Evolutionary conservation across 2,113 vertebrate genomes (phyloP).

Genomic region (Naja naja): DNA sequence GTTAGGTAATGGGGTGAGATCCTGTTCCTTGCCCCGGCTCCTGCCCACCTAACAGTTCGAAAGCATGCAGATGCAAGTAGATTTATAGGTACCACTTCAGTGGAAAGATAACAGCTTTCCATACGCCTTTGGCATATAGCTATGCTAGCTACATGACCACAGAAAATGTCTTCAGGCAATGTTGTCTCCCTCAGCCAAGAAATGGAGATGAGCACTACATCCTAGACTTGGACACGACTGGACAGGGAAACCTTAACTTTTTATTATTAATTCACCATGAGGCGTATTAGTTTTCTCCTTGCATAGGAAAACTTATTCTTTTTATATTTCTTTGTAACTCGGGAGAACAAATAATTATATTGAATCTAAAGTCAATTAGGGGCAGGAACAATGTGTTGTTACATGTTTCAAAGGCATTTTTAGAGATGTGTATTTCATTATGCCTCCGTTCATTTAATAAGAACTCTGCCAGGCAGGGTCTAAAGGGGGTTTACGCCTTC

Average conservation of each 20-base stretch:
- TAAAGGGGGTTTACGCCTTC: neutral
- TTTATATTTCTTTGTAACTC: neutral
- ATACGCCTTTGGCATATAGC: neutral
- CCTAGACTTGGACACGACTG: neutral
- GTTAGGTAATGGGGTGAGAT: neutral
- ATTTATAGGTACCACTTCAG: neutral
- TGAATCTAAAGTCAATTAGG: neutral
- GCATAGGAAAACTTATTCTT: neutral
- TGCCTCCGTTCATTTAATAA: neutral
- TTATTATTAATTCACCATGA: neutral
- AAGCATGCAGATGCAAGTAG: neutral
- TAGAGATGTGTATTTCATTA: neutral
- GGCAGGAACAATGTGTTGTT: neutral
- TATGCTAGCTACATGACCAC: neutral
- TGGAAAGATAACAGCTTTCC: neutral
- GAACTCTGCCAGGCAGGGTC: neutral
- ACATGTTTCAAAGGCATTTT: neutral
- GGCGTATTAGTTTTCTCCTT: neutral
- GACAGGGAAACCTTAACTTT: neutral
- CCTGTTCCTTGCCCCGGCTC: neutral
- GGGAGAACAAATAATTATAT: neutral
- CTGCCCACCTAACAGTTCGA: neutral
- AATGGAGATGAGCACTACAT: neutral
- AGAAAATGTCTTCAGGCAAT: neutral
- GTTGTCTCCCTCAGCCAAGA: neutral